These are phyloP conservation scores for Euzetes globulus DNA, from an alignment of 2,888 invertebrate genomes.

Conservation along the genomic window DNA sequence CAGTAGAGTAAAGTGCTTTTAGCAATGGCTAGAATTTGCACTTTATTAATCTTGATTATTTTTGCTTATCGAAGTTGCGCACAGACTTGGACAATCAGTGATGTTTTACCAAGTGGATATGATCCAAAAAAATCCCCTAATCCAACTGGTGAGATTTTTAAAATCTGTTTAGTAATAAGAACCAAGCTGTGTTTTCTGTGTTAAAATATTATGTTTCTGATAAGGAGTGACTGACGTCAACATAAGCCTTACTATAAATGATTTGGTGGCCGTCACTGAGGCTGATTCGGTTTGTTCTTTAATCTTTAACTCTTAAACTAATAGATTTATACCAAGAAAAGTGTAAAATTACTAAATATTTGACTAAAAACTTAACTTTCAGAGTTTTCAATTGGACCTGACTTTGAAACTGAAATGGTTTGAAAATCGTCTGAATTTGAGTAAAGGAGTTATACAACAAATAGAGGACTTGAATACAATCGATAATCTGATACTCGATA, in stretches of 20 bases:
- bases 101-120: conserved; percentile 25
- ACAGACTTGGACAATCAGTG: conserved; percentile 23
- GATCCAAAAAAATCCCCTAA: conserved; percentile 22
- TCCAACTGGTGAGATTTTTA: background rate
- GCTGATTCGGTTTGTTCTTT: conserved; percentile 11
- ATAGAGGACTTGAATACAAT: background rate
- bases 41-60: no score
- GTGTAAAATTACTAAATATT: background rate
- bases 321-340: background rate
- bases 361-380: background rate
- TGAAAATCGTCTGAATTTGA: conserved; percentile 26
- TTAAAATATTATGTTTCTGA: background rate
- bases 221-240: conserved; percentile 2
- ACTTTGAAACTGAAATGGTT: conserved; percentile 31
- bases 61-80: background rate
- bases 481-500: background rate
- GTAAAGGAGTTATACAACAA: background rate
- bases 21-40: background rate
- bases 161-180: background rate
- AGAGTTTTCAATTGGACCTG: conserved; percentile 31
- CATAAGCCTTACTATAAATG: conserved; percentile 6
- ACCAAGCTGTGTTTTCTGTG: no score
- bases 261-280: conserved; percentile 27
- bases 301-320: background rate
- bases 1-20: background rate